phyloP scores from a whole-genome alignment of 2,888 invertebrate species.

The Parascotia fuliginaria region DNA sequence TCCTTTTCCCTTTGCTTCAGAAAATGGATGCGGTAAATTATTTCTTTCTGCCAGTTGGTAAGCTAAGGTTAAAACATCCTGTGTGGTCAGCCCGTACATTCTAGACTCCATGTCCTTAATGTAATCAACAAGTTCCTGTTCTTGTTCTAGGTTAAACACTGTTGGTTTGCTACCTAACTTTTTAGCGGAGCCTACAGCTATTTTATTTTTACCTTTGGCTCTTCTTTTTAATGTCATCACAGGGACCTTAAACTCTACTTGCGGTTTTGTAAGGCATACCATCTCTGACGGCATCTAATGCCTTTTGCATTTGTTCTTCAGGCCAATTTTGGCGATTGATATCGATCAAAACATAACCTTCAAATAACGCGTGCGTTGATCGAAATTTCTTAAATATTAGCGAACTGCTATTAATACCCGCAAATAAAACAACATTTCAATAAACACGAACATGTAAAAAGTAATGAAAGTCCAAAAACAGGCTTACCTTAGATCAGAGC shows the following conservation, averaged over 20 bases:
- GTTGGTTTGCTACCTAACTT: constrained; percentile 18
- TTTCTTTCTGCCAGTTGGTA: constrained; percentile 3
- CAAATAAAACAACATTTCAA: constrained; percentile 3
- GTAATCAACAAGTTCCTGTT: constrained; percentile 19
- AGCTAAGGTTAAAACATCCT: neutral
- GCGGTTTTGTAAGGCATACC: constrained; percentile 12
- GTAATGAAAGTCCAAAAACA: constrained; percentile 3
- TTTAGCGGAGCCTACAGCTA: constrained; percentile 21
- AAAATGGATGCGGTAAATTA: constrained; percentile 2
- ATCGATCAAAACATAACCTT: constrained; percentile 8
- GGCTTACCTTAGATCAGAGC: constrained; percentile 4
- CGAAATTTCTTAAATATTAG: constrained; percentile 1
- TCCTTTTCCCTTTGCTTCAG: constrained; percentile 10
- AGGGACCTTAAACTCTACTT: constrained; percentile 24
- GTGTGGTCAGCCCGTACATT: constrained; percentile 23
- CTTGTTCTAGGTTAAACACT: neutral
- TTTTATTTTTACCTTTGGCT: constrained; percentile 25
- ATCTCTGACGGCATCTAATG: constrained; percentile 11
- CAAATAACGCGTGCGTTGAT: neutral
- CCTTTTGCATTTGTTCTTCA: no score
- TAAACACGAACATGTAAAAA: neutral
- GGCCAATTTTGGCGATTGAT: no score
- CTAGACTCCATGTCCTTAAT: constrained; percentile 31
- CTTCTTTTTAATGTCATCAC: constrained; percentile 29
- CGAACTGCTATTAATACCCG: constrained; percentile 3